Evolutionary conservation across 2,888 invertebrate species (phyloP).

Genomic region (Melieria omissa): DNA sequence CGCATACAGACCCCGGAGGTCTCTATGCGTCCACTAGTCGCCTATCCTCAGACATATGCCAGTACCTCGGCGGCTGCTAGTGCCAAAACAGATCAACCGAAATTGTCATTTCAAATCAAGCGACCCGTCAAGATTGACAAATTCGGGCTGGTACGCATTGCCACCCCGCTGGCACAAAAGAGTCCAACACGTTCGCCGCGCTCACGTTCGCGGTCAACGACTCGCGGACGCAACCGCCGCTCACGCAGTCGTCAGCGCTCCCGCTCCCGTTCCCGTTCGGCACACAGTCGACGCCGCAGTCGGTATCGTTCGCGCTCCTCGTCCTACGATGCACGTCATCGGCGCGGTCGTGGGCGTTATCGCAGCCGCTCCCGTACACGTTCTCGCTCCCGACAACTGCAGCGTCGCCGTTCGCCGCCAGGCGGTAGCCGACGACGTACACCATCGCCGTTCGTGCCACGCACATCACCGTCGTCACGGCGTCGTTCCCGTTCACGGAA

Average conservation of each 20-base stretch:
- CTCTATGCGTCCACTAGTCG: neutral
- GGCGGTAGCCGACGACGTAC: conserved; percentile 55
- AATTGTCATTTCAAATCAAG: conserved; percentile 62
- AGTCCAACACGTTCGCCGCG: conserved; percentile 40
- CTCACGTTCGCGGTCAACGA: conserved; percentile 55
- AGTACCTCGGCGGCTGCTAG: conserved; percentile 32
- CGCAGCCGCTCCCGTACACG: conserved; percentile 52
- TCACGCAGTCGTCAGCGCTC: conserved; percentile 66
- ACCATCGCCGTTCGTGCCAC: conserved; percentile 69
- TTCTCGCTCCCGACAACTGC: conserved; percentile 68
- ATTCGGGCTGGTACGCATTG: conserved; percentile 78
- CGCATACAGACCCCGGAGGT: conserved; percentile 20
- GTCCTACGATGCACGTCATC: conserved; percentile 19
- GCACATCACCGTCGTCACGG: conserved; percentile 46
- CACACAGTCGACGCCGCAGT: conserved; percentile 45
- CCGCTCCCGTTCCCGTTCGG: conserved; percentile 50
- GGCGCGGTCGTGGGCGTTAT: conserved; percentile 35
- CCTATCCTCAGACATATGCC: conserved; percentile 3
- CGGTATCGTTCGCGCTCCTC: conserved; percentile 43
- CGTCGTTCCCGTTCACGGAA: conserved; percentile 54
- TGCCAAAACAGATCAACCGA: conserved; percentile 42
- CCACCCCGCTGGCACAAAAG: conserved; percentile 68
- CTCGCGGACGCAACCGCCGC: conserved; percentile 63
- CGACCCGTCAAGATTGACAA: conserved; percentile 76
- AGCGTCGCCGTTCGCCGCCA: conserved; percentile 65